phyloP scores from a whole-genome alignment of 2,797 vertebrate species.

The Silurus lanzhouensis region DNA sequence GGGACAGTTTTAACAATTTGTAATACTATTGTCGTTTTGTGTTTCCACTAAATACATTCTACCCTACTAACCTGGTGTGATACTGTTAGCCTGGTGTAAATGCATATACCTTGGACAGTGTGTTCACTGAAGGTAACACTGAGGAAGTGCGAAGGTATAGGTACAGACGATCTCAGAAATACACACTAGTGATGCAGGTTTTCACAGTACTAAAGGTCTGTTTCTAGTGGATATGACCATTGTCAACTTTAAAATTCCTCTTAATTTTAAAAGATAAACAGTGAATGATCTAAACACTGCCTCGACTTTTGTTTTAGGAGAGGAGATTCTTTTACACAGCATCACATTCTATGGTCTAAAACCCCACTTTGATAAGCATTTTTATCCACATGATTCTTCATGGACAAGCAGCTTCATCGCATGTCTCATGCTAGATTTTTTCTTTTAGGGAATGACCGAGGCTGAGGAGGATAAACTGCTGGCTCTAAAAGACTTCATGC shows the following conservation, averaged over 20 bases:
- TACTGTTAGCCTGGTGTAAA: background rate
- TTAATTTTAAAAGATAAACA: background rate
- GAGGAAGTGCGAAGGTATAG: background rate
- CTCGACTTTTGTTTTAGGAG: background rate
- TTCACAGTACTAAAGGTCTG: background rate
- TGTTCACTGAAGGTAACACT: background rate
- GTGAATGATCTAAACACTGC: background rate
- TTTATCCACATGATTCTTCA: background rate
- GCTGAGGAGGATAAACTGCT: slow-evolving; percentile 95
- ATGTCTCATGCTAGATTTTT: slow-evolving; percentile 1
- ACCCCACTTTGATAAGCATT: background rate
- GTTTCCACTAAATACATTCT: background rate
- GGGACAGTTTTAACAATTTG: background rate
- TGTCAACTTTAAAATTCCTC: background rate
- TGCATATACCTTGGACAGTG: background rate
- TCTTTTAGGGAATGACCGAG: slow-evolving; percentile 90
- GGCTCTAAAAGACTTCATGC: slow-evolving; percentile 95
- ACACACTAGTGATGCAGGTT: background rate
- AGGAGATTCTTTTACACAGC: background rate
- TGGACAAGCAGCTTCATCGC: background rate
- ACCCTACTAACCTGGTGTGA: background rate
- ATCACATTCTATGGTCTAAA: background rate
- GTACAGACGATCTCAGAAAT: background rate
- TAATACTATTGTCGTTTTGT: background rate
- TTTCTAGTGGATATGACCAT: background rate